phyloP scores from a whole-genome alignment of 30 jellyfish, hydroid and myxozoan genomes.

The Catostylus mosaicus region DNA sequence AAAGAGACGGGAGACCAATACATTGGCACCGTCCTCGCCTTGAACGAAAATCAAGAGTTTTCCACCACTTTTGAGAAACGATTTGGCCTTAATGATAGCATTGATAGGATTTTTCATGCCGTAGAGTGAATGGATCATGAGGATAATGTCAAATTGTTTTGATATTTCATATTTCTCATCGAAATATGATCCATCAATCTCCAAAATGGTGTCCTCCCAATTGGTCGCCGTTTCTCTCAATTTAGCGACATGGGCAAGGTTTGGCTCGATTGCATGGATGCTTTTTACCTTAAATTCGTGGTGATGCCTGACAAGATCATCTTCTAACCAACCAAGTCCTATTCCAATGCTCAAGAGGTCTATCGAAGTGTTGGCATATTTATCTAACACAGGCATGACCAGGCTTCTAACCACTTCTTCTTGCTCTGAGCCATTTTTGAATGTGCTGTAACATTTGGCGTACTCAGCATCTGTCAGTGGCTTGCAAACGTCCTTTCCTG shows the following conservation, averaged over 20 bases:
- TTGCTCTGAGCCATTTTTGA: neutral
- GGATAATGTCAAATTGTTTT: neutral
- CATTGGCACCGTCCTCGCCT: neutral
- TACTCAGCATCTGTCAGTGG: neutral
- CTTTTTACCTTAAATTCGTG: neutral
- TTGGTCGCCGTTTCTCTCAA: neutral
- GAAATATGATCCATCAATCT: neutral
- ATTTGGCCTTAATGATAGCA: neutral
- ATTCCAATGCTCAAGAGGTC: slow-evolving; percentile 5
- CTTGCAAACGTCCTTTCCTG: neutral
- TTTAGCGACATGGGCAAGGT: neutral
- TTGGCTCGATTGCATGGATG: neutral
- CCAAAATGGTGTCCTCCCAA: neutral
- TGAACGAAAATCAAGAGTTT: neutral
- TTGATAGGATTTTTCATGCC: neutral
- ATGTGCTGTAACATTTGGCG: neutral
- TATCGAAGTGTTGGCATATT: neutral
- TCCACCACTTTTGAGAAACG: neutral
- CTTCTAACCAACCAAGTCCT: neutral
- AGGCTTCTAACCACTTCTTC: neutral
- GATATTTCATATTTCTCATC: neutral
- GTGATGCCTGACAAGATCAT: neutral
- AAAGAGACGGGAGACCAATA: neutral
- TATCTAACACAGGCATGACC: neutral
- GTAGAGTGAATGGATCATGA: neutral